phyloP scores from a whole-genome alignment of 2,797 vertebrate species.

The Darevskia nairensis region DNA sequence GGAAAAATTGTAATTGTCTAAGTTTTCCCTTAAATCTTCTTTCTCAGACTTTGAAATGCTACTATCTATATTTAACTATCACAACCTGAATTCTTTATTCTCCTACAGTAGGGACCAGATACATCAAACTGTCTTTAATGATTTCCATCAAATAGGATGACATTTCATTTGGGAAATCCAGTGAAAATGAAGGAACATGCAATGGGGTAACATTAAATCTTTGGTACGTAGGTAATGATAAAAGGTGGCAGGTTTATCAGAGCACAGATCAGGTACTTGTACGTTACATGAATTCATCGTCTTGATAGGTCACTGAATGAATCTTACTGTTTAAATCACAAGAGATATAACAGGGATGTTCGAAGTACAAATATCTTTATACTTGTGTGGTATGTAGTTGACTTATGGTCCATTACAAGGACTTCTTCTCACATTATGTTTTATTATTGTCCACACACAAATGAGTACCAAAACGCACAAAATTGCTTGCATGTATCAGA shows the following conservation, averaged over 20 bases:
- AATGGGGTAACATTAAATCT: conserved; percentile 40
- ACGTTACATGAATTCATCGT: conserved; percentile 31
- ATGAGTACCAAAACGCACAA: background rate
- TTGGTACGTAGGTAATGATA: conserved; percentile 50
- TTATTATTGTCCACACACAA: background rate
- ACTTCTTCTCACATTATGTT: background rate
- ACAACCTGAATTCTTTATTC: conserved; percentile 34
- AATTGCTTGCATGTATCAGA: background rate
- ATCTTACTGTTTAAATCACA: conserved; percentile 23
- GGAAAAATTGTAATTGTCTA: background rate
- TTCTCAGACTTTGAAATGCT: conserved; percentile 13
- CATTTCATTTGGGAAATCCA: conserved; percentile 43
- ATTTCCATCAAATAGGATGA: conserved; percentile 50
- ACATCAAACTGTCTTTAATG: conserved; percentile 61
- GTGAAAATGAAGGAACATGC: conserved; percentile 34
- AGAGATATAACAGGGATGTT: background rate
- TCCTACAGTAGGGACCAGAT: conserved; percentile 50
- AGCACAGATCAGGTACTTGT: conserved; percentile 18
- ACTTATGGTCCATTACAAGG: conserved; percentile 7
- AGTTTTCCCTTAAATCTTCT: conserved; percentile 3
- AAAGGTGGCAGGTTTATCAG: conserved; percentile 44
- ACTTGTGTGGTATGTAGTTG: background rate
- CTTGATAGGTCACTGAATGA: conserved; percentile 20
- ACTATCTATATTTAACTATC: conserved; percentile 38
- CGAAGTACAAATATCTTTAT: background rate